Base-by-base conservation (phyloP, 2,888 invertebrate genomes). In the Nomada ruficornis region DNA sequence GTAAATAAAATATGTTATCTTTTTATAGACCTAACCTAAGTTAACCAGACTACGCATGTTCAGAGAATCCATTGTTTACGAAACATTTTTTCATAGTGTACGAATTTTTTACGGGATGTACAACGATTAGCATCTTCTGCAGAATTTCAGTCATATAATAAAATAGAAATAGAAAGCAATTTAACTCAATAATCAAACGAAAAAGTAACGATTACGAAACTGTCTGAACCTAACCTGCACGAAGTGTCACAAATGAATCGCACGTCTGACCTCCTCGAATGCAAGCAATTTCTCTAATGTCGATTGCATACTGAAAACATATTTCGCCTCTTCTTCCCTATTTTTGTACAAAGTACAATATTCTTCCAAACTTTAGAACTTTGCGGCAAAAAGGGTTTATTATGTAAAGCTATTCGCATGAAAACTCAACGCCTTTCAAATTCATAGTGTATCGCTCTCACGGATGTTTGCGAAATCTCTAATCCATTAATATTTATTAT, bases 211-310 rank as follows among this genome's bases (percentile, higher is more conserved):
- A n/a, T 26, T 52, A n/a, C 52, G 47, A 23, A 36, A n/a, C 60
- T 23, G 13, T 11, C 18, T 20, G 18, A 36, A 52, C 57, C 72
- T 80, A 79, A 80, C 62, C 55, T 71, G 18, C 36, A 54, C 23
- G 1, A 13, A 20, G 15, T 15, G 9, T 5, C 54, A 50, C n/a
- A 15, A 26, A 11, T 36, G 23, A 20, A 59, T 36, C 10, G 23
- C 29, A 20, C 13, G 50, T 67, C 18, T 15, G 10, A 10, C 26
- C 23, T 2, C 23, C 2, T 29, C 20, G 13, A 2, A 69, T 18
- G 42, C 20, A 29, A 0, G 26, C 15, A 23, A 55, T 20, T 5
- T 26, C 15, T 11, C 15, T 11, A 26, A 7, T 2, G 18, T 9
- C 5, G 18, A 23, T 11, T 36, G 29, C 20, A 54, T 29, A 26